Evolutionary conservation across 2,888 invertebrate genomes (phyloP).

Genomic region (Cremastinae sp.): DNA sequence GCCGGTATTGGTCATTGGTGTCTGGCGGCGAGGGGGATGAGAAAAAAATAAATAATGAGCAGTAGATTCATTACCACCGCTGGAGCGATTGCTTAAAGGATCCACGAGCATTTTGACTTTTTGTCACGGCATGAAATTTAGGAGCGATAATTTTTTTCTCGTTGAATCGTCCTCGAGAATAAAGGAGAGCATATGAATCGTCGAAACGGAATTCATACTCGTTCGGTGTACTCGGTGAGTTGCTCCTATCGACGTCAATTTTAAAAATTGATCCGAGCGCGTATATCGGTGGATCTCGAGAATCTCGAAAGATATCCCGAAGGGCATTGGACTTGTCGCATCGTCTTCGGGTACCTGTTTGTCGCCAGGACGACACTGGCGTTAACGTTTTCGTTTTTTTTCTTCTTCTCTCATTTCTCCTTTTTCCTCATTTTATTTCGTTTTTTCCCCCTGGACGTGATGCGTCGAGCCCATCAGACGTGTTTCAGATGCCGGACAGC

Average conservation of each 20-base stretch:
- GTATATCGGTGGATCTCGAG: slow-evolving; percentile 32
- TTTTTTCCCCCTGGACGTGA: slow-evolving; percentile 50
- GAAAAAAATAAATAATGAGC: background rate
- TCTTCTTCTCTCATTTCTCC: background rate
- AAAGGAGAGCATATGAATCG: slow-evolving; percentile 3
- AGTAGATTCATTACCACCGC: background rate
- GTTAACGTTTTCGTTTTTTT: slow-evolving; percentile 70
- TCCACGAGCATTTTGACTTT: slow-evolving; percentile 8
- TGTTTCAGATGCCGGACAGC: slow-evolving; percentile 65
- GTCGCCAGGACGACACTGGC: slow-evolving; percentile 68
- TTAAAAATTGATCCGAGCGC: slow-evolving; percentile 12
- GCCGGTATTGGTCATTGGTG: background rate
- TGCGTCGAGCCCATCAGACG: slow-evolving; percentile 59
- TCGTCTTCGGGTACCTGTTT: slow-evolving; percentile 49
- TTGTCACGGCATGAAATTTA: background rate
- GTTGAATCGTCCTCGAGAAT: background rate
- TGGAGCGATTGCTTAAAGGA: background rate
- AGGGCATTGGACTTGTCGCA: slow-evolving; percentile 60
- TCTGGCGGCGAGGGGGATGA: background rate
- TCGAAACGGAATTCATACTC: background rate
- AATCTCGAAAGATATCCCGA: slow-evolving; percentile 65
- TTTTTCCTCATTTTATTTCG: background rate
- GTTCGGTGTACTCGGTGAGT: background rate
- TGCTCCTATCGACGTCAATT: slow-evolving; percentile 17
- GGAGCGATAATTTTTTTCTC: background rate